phyloP scores from a whole-genome alignment of 2,113 vertebrate genomes.

The Notothenia rossii region DNA sequence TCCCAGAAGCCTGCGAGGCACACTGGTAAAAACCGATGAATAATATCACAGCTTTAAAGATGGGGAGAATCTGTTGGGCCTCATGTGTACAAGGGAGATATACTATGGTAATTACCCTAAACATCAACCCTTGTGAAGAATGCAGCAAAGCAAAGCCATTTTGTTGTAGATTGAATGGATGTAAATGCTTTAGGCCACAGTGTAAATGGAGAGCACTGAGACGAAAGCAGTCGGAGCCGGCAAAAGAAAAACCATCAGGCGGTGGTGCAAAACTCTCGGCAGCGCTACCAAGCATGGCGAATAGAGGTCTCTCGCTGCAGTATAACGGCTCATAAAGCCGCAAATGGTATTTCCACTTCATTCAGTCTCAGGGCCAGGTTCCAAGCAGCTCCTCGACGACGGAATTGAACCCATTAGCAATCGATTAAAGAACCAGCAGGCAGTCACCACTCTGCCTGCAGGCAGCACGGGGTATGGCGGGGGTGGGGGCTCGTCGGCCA shows the following conservation, averaged over 20 bases:
- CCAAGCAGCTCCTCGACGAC: conserved; percentile 83
- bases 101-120: conserved; percentile 66
- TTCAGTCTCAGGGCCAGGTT: conserved; percentile 85
- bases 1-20: conserved; percentile 31
- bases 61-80: conserved; percentile 51
- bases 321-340: conserved; percentile 87
- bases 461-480: conserved; percentile 56
- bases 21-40: conserved; percentile 63
- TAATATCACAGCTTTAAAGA: conserved; percentile 49
- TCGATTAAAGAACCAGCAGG: conserved; percentile 88
- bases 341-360: conserved; percentile 87
- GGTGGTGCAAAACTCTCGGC: conserved; percentile 79
- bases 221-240: conserved; percentile 72
- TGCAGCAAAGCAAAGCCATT: conserved; percentile 78
- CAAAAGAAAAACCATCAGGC: conserved; percentile 83
- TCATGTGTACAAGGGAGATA: conserved; percentile 62
- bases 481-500: conserved; percentile 38
- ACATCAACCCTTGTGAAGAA: conserved; percentile 68
- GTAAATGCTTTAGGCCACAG: conserved; percentile 77
- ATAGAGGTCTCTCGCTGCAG: conserved; percentile 84
- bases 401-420: conserved; percentile 87
- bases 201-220: conserved; percentile 80
- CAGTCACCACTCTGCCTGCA: conserved; percentile 75
- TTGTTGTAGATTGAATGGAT: conserved; percentile 77
- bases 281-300: conserved; percentile 82